Evolutionary conservation across 2,113 vertebrate genomes (phyloP).

Genomic region (Cercocebus atys): DNA sequence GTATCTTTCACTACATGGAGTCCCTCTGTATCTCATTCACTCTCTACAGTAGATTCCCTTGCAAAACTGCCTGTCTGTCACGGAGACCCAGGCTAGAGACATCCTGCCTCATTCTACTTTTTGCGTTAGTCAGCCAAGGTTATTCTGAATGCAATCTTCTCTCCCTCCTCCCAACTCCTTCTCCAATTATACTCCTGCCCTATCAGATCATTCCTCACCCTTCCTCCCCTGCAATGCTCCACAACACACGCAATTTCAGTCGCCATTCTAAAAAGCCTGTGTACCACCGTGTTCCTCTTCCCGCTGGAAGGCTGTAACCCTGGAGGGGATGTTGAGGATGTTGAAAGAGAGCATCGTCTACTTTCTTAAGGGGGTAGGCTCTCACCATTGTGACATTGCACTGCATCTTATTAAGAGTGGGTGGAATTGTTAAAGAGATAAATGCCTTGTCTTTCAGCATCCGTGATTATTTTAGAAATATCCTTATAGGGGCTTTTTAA

Average conservation of each 20-base stretch:
- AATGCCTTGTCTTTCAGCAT: conserved; percentile 57
- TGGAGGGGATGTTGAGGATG: background rate
- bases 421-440: conserved; percentile 64
- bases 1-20: background rate
- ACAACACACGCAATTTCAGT: background rate
- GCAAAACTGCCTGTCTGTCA: background rate
- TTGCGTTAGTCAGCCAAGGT: background rate
- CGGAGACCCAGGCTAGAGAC: background rate
- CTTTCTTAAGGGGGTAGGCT: background rate
- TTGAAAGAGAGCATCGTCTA: too few relatives aligned
- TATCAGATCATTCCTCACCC: background rate
- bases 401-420: conserved; percentile 59
- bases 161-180: too few relatives aligned
- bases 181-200: background rate
- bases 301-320: background rate
- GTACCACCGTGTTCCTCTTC: background rate
- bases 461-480: conserved; percentile 72
- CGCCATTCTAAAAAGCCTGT: background rate
- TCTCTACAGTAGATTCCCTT: background rate
- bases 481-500: conserved; percentile 50
- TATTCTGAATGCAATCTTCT: background rate
- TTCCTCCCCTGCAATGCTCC: background rate
- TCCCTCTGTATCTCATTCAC: background rate
- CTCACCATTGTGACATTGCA: conserved; percentile 38
- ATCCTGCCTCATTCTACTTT: background rate